Base-by-base conservation (phyloP, 1,140 invertebrate genomes). In the Neuroterus valhalla region DNA sequence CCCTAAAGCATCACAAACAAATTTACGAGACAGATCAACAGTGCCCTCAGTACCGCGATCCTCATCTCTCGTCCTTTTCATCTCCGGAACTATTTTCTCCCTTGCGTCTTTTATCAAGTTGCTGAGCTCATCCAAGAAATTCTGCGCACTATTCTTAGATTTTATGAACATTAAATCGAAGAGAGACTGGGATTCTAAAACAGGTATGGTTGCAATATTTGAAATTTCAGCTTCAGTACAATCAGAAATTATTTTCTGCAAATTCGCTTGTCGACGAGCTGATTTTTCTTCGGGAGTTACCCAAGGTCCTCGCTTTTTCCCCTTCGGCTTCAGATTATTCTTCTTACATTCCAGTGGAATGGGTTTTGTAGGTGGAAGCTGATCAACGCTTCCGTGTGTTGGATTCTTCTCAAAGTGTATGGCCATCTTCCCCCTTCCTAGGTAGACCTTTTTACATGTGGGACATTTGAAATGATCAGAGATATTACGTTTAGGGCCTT, bases 321-420 rank as follows among this genome's bases (percentile, higher is more conserved):
- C 88, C 70, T 88, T 89, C 0, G 87, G 82, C 70, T 89, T 89
- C 10, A 89, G 75, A 0, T 85, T 84, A 80, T 89, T 87, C 52
- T 81, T 83, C 73, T 88, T 88, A 6, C 84, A 45, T 72, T 86
- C 84, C 0, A 84, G 81, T 23, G 31, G 31, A 38, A 86, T 86
- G 0, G 83, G 81, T 1, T 82, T 87, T 4, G 82, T 82, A 0
- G 86, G 87, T 8, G 87, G 87, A n/a, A 91, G 70, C 66, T 90
- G 87, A 43, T 89, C 89, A 3, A 87, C 81, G 78, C 85, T 91
- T 1, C 93, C 92, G 86, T 94, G 94, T 75, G 91, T 90, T 3
- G 93, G 93, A 85, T 92, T 89, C 72, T 93, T 89, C 78, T 92
- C 89, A 76, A 94, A 93, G 87, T 95, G 94, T 44, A 92, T 86